Base-by-base conservation (phyloP, 2,797 vertebrate genomes). In the Ataeniobius toweri region DNA sequence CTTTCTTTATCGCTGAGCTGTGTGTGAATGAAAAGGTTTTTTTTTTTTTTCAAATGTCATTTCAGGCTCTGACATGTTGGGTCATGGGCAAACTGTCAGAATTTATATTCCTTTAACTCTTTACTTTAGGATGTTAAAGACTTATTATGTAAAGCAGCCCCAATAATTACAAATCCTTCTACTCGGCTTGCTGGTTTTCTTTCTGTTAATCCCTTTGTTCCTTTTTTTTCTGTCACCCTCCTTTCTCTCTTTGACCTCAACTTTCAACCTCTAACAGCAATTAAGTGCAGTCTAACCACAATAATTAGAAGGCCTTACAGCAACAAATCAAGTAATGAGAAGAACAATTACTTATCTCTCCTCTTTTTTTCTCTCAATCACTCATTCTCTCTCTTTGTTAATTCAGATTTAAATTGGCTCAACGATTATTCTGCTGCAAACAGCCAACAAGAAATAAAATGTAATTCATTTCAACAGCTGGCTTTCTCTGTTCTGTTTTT, bases 381-480 rank as follows among this genome's bases (percentile, higher is more conserved):
- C 72, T 75, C 56, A 18, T 39, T 12, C 71, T 75, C 50, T 20
- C 44, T 67, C 16, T 75, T 73, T 81, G 79, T 83, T 90, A 41
- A 86, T 85, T 83, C 71, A n/a, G 80, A 72, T 77, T 72, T 74
- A 91, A 89, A 90, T 90, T 89, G 76, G 56, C 1, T 7, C 72
- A 84, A 79, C 87, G 80, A 89, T 81, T 84, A 78, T 83, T 91
- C 83, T 80, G 82, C 82, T 41, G 77, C 86, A 88, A 90, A 85
- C 87, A 86, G 50, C 79, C 72, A 82, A 83, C 78, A 65, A 79
- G 69, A 89, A 91, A 81, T 55, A n/a, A 53, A 84, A 77, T 80
- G 77, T 91, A 88, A 90, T 91, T 89, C 80, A 75, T 86, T 81
- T 74, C n/a, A 82, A 76, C 77, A 75, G 84, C 80, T 85, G 77